Evolutionary conservation across 2,888 invertebrate species (phyloP), one percentile per base, ranked within the genome.

Genomic region (Aethes cnicana): DNA sequence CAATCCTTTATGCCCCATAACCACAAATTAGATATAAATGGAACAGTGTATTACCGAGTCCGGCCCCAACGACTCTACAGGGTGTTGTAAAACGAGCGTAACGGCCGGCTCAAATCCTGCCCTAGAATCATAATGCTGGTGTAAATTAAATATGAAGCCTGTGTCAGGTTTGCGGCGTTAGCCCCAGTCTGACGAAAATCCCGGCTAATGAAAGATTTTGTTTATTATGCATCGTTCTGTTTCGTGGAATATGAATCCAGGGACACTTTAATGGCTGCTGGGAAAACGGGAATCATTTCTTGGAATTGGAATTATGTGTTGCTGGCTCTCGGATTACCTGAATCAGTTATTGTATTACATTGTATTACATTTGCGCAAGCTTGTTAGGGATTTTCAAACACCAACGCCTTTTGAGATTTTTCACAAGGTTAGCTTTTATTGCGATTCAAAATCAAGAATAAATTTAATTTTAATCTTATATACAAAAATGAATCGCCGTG

Each of bases 21-120:
- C 56, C 54, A 54, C 60, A 72, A 77, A 76, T 78, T 75, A 75
- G 74, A 71, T 66, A 71, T 73, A 74, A 79, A 80, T 76, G 74
- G 74, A 77, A 73, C 66, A 69, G 62, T 63, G 64, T 70, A 76
- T 68, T 70, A 71, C 70, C 60, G 50, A 59, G 55, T 62, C 47
- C 56, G 42, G 66, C 62, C 63, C 50, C 37, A 74, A 79, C 69
- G 73, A 72, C 70, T 59, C 80, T 60, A 59, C 66, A 47, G 81
- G 77, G 81, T 68, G 74, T 61, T 66, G 72, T 81, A 77, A 79
- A 80, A 71, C 69, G 63, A 58, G 66, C 64, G 68, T 60, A 60
- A 65, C 55, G 48, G 53, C 53, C 69, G 61, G 66, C 68, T 59
- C 69, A 66, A 70, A 72, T 69, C 68, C 70, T 58, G 61, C 63